phyloP scores from a whole-genome alignment of 2,113 vertebrate genomes.

The Conger conger region DNA sequence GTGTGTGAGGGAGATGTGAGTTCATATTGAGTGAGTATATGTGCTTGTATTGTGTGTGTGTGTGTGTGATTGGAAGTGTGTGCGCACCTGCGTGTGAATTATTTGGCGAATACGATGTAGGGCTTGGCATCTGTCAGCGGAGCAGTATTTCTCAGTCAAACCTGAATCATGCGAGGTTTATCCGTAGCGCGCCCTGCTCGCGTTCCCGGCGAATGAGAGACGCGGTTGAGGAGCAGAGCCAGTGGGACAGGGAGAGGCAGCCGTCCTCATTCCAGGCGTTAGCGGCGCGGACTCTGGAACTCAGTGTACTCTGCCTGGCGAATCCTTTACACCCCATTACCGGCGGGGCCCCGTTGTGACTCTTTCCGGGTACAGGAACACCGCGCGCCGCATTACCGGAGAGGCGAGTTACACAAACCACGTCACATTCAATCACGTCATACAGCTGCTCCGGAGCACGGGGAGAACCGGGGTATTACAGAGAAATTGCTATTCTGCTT shows the following conservation, averaged over 20 bases:
- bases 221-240: not conserved
- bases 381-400: constrained; percentile 3
- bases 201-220: not conserved
- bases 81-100: not conserved
- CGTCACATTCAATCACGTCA: constrained; percentile 25
- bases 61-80: not conserved
- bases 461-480: not conserved
- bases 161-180: not conserved
- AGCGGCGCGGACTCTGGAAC: not conserved
- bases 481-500: not conserved
- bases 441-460: not conserved
- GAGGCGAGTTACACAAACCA: not conserved
- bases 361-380: not conserved
- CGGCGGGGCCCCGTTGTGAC: constrained; percentile 17
- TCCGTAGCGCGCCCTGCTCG: not conserved
- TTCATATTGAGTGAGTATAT: too few species aligned
- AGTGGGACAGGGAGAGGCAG: not conserved
- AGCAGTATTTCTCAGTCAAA: not conserved
- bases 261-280: not conserved
- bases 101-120: not conserved
- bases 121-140: not conserved
- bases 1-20: not conserved
- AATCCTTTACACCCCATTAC: constrained; percentile 42
- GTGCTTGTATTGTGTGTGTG: not conserved
- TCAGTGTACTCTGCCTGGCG: constrained; percentile 16